Percentiles rank a stretch among this genome's conserved stretches.
Conservation (phyloP, 2,113 vertebrate species). For the Anseranas semipalmata region DNA sequence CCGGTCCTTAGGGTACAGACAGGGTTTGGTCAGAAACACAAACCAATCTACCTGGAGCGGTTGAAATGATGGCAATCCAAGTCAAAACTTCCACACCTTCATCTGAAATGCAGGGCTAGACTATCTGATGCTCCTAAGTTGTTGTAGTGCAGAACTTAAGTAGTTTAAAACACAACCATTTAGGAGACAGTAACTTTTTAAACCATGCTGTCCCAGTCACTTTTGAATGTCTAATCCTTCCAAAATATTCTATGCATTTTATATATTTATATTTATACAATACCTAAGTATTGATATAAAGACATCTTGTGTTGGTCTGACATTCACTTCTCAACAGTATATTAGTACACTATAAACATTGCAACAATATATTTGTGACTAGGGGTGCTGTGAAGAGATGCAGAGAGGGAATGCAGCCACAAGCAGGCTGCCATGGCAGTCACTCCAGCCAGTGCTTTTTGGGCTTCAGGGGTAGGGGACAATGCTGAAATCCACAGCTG, state of each 20-base stretch:
- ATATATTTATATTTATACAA: not conserved
- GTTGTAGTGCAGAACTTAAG: not conserved
- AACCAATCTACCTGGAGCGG: not conserved
- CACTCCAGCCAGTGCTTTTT: not conserved
- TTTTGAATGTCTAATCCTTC: not conserved
- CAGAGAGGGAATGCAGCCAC: not conserved
- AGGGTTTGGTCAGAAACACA: not conserved
- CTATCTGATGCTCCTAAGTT: not conserved
- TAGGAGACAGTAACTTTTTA: not conserved
- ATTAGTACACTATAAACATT: not conserved
- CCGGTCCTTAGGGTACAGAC: not conserved
- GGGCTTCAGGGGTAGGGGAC: not conserved
- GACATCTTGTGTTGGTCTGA: not conserved
- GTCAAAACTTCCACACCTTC: not conserved
- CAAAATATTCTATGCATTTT: not conserved
- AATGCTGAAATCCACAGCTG: not conserved
- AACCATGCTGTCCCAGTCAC: not conserved
- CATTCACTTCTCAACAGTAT: not conserved
- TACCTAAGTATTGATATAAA: not conserved
- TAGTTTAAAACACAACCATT: not conserved
- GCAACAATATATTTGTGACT: not conserved
- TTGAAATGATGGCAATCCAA: accelerated
- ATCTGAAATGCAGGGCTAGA: not conserved
- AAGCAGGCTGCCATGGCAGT: not conserved
- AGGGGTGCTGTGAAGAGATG: not conserved